Base-by-base conservation (phyloP, 2,888 invertebrate genomes). In the Priocnemis perturbator region DNA sequence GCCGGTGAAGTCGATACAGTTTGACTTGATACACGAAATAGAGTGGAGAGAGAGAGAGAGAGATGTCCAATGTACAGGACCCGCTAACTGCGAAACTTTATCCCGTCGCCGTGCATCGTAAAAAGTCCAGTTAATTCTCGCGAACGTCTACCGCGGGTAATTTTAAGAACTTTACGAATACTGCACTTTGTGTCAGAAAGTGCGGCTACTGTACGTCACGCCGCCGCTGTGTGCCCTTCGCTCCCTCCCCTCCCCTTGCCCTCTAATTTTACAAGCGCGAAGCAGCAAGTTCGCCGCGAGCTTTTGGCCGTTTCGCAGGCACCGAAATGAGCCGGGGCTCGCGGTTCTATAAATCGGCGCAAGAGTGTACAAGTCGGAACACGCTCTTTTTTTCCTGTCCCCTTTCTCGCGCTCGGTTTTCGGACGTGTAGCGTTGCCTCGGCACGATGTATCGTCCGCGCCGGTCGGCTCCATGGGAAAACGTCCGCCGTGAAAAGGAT, bases 101-200 rank as follows among this genome's bases (percentile, higher is more conserved):
- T 50, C 50, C 23, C 45, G 20, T 17, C 30, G 50, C 53, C 21
- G 50, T 26, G 44, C 23, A 30, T 20, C 60, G 52, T 58, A 37
- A 56, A 67, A 57, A 48, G 57, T 56, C 60, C 50, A 52, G 30
- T 61, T 23, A 60, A 65, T 53, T 63, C 60, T 23, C 48, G 45
- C 21, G 59, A 21, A 55, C 56, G 65, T 64, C 65, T 66, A 56
- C 56, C 52, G 56, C 26, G 52, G 50, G 63, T 23, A 66, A 69
- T 69, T 63, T 63, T 59, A 63, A 66, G 72, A 60, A 66, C 59
- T 63, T 66, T 47, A 57, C 62, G 55, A 58, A 73, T 67, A 64
- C 64, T 37, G 61, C 61, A 67, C 48, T 64, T 48, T 56, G 30
- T 45, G 52, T 47, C 47, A 19, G 45, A 60, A 70, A 72, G 62